phyloP scores from a whole-genome alignment of 2,797 vertebrate species.

The Eulemur mongoz region DNA sequence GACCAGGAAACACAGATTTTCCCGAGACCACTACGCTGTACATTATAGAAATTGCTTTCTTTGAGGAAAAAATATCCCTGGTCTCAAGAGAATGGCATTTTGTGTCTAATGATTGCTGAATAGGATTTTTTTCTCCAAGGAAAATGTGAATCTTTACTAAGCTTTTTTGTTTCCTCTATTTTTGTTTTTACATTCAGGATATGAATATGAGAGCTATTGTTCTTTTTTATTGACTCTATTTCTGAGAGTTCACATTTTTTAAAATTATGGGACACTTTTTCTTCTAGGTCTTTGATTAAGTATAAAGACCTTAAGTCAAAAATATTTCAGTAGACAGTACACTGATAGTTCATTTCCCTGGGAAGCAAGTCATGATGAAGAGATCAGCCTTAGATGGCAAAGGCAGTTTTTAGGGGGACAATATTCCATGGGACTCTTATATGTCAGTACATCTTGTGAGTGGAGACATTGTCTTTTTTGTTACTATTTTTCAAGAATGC shows the following conservation, averaged over 20 bases:
- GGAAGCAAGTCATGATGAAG: neutral
- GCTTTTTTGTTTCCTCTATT: neutral
- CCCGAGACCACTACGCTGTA: neutral
- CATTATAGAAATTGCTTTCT: neutral
- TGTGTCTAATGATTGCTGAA: neutral
- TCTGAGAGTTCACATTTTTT: neutral
- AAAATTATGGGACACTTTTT: neutral
- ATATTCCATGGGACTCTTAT: neutral
- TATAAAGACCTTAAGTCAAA: neutral
- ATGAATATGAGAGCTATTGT: neutral
- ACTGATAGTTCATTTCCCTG: constrained; percentile 20
- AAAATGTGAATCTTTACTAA: neutral
- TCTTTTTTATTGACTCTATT: neutral
- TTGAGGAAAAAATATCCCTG: neutral
- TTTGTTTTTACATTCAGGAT: neutral
- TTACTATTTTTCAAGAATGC: neutral
- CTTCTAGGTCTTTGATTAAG: neutral
- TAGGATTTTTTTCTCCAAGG: neutral
- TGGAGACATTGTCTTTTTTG: neutral
- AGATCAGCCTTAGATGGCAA: neutral
- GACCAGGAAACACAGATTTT: neutral
- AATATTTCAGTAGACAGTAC: neutral
- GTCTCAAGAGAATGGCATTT: neutral
- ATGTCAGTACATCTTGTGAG: neutral
- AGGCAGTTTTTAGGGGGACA: neutral